A percentile compares a stretch with the other conserved stretches of the same genome.
These are phyloP conservation scores for Amblyteles armatorius DNA, from an alignment of 2,888 invertebrate species.

Conservation along the genomic window DNA sequence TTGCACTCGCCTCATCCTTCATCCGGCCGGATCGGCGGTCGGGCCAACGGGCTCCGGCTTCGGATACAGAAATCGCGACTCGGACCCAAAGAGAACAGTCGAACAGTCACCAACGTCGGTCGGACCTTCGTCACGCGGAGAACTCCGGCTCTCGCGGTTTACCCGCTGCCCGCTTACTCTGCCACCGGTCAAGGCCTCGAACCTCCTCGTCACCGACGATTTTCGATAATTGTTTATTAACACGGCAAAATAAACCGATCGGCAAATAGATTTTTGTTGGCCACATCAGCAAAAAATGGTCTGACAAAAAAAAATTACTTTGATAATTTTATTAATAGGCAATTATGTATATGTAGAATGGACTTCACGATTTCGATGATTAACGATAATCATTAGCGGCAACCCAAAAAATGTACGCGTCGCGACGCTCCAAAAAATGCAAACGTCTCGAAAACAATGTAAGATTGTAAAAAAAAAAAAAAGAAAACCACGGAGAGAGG, in stretches of 20 bases:
- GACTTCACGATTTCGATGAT: no score
- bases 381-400: no score
- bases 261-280: neutral
- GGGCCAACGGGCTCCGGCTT: slow-evolving; percentile 3
- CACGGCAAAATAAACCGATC: neutral
- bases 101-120: slow-evolving; percentile 41
- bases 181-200: slow-evolving; percentile 47
- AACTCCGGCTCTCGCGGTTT: slow-evolving; percentile 52
- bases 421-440: no score
- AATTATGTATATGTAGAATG: no score
- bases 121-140: slow-evolving; percentile 57
- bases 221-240: slow-evolving; percentile 38
- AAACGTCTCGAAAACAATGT: no score
- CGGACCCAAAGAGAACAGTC: slow-evolving; percentile 36
- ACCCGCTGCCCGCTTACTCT: slow-evolving; percentile 35
- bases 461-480: no score
- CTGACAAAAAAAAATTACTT: no score
- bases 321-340: no score
- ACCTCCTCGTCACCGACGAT: slow-evolving; percentile 19
- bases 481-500: no score
- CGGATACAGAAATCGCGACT: slow-evolving; percentile 48
- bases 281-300: no score
- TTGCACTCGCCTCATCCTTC: neutral
- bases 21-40: neutral
- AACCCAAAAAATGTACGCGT: no score